A percentile compares a stretch with the other conserved stretches of the same genome.
Evolutionary conservation across 2,113 vertebrate species (phyloP).

Genomic region (Seriola dumerili): DNA sequence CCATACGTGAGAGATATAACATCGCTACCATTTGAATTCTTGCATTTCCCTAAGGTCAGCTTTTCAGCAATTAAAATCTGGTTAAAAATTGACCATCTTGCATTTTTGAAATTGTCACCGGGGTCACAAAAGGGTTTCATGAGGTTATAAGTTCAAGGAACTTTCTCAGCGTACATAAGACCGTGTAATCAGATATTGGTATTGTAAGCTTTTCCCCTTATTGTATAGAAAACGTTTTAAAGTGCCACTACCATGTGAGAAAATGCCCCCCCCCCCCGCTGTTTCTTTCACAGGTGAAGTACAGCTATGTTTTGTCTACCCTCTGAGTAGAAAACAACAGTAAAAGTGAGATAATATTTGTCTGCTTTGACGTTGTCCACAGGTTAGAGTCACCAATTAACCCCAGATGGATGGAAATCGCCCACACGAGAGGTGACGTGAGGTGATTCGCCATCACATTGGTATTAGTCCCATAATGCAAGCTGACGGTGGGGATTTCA

Average conservation of each 20-base stretch:
- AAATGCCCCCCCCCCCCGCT: neutral
- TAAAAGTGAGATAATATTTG: neutral
- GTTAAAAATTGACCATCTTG: neutral
- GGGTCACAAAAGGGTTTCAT: constrained; percentile 1
- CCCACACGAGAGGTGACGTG: constrained; percentile 54
- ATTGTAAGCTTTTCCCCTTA: neutral
- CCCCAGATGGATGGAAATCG: constrained; percentile 50
- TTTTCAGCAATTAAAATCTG: constrained; percentile 11
- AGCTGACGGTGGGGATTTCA: constrained; percentile 62
- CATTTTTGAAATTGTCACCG: neutral
- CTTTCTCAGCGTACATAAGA: neutral
- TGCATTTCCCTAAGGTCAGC: constrained; percentile 4
- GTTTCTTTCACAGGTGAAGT: neutral
- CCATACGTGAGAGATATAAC: neutral
- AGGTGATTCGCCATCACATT: constrained; percentile 59
- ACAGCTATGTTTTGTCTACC: constrained; percentile 35
- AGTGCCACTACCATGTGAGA: neutral
- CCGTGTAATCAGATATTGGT: neutral
- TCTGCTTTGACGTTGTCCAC: constrained; percentile 37
- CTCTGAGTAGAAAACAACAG: constrained; percentile 8
- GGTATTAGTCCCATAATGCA: constrained; percentile 49
- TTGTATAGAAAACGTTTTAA: neutral
- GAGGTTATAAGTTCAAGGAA: neutral
- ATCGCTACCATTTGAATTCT: neutral
- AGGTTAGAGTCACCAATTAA: constrained; percentile 32